Conservation (phyloP, 2,797 vertebrate genomes). For the Triplophysa yarkandensis region DNA sequence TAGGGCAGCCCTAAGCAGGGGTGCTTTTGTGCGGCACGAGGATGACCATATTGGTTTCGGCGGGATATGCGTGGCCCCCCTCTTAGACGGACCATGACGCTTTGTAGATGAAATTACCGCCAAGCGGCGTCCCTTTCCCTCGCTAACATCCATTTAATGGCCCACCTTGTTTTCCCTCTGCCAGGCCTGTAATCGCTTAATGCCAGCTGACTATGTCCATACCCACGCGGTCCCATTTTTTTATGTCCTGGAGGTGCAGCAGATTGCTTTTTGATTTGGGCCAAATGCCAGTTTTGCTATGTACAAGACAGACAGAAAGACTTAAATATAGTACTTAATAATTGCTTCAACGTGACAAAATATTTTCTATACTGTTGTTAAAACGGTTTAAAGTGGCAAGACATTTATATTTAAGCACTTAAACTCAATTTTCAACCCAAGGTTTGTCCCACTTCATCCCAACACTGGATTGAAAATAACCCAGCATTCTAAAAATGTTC, state of each 20-base stretch:
- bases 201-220: constrained; percentile 8
- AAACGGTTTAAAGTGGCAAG: too few relatives aligned
- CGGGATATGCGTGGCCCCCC: constrained; percentile 68
- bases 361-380: too few relatives aligned
- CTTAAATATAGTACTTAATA: too few relatives aligned
- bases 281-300: neutral
- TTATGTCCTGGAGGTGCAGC: neutral
- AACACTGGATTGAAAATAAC: too few relatives aligned
- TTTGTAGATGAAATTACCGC: constrained; percentile 50
- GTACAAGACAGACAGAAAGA: neutral
- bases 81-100: constrained; percentile 49
- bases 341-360: neutral
- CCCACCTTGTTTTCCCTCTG: neutral
- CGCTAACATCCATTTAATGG: constrained; percentile 19
- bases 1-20: constrained; percentile 71
- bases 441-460: too few relatives aligned
- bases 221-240: neutral
- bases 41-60: constrained; percentile 73
- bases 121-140: constrained; percentile 22
- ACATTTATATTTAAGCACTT: too few relatives aligned
- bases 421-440: too few relatives aligned
- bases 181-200: neutral
- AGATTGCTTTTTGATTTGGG: neutral
- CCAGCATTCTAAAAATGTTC: too few relatives aligned
- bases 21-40: constrained; percentile 69